Evolutionary conservation across 2,888 invertebrate genomes (phyloP).

Genomic region (Ectemnius lituratus): DNA sequence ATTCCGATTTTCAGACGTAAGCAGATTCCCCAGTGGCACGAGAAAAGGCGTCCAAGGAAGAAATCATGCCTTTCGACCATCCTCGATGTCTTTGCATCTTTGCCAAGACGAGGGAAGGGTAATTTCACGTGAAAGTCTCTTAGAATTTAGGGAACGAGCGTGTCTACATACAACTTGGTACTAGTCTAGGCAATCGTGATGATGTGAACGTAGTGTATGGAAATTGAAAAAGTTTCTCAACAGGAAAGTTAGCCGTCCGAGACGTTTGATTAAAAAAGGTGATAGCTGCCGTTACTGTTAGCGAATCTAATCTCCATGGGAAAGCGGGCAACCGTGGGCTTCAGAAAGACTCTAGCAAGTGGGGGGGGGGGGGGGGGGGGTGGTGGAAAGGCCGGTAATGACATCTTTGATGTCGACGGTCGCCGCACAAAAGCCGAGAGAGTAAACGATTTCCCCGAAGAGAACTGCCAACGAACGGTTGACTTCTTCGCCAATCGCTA

Average conservation of each 20-base stretch:
- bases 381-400: conserved; percentile 18
- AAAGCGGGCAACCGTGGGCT: neutral
- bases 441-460: conserved; percentile 46
- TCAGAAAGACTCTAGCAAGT: too few relatives aligned
- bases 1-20: conserved; percentile 11
- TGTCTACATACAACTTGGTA: too few relatives aligned
- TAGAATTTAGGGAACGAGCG: too few relatives aligned
- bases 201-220: neutral
- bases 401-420: conserved; percentile 32
- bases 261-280: neutral
- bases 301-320: conserved; percentile 15
- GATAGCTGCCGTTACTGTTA: neutral
- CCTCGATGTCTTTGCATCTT: too few relatives aligned
- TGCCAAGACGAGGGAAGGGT: too few relatives aligned
- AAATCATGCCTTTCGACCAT: neutral
- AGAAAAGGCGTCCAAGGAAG: neutral
- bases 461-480: conserved; percentile 29
- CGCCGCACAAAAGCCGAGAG: conserved; percentile 27
- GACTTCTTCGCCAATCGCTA: conserved; percentile 47
- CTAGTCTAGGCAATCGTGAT: too few relatives aligned
- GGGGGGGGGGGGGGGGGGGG: too few relatives aligned
- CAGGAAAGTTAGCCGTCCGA: neutral
- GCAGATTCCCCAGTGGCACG: conserved; percentile 5
- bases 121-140: too few relatives aligned
- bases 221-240: conserved; percentile 3